Percentiles rank a stretch among this genome's conserved stretches.
phyloP scores from a whole-genome alignment of 2,797 vertebrate species.

The Leptoclinus maculatus region DNA sequence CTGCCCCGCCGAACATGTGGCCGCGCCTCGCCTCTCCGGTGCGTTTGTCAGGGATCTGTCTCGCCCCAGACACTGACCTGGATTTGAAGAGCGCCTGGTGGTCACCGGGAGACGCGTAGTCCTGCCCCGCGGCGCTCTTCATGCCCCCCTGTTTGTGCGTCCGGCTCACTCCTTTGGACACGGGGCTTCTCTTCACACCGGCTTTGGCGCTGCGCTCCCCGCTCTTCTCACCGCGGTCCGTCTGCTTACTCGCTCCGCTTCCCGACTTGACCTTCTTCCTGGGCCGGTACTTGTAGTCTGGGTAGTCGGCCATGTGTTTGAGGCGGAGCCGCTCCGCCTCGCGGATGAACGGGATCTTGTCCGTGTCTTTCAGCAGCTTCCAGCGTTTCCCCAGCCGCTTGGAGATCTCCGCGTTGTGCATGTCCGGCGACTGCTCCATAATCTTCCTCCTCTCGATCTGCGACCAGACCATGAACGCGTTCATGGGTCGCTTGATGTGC shows the following conservation, averaged over 20 bases:
- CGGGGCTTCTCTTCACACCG: conserved; percentile 81
- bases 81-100: conserved; percentile 93
- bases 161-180: conserved; percentile 82
- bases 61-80: conserved; percentile 85
- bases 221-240: conserved; percentile 83
- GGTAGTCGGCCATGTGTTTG: conserved; percentile 99
- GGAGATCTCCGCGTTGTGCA: conserved; percentile 99
- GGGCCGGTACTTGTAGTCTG: conserved; percentile 99
- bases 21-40: conserved; percentile 84
- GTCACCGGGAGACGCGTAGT: conserved; percentile 81
- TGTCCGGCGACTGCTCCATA: conserved; percentile 98
- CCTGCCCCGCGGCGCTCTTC: conserved; percentile 77
- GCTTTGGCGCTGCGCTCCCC: conserved; percentile 78
- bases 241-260: conserved; percentile 78
- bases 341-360: conserved; percentile 99
- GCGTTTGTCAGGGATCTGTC: conserved; percentile 88
- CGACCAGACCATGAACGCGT: conserved; percentile 95
- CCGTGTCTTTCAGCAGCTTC: conserved; percentile 97
- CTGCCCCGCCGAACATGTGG: conserved; percentile 85
- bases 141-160: conserved; percentile 84
- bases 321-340: conserved; percentile 98
- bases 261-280: conserved; percentile 97
- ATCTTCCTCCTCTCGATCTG: conserved; percentile 98
- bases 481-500: conserved; percentile 97
- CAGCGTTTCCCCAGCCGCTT: conserved; percentile 97